phyloP scores from a whole-genome alignment of 2,888 invertebrate species.

The Amorpha juglandis region DNA sequence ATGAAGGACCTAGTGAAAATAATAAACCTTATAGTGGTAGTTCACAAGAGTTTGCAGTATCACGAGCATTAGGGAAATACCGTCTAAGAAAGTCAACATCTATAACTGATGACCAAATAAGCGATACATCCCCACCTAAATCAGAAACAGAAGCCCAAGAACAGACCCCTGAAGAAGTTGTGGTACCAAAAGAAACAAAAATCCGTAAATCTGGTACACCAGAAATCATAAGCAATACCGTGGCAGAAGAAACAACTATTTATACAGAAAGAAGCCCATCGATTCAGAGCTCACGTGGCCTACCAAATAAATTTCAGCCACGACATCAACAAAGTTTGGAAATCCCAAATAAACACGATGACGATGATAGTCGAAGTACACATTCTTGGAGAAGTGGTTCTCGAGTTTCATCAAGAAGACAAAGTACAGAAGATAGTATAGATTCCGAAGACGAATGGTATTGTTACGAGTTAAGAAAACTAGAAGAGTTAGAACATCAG shows the following conservation, averaged over 20 bases:
- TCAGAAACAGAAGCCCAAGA: conserved; percentile 57
- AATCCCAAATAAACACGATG: conserved; percentile 90
- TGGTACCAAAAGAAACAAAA: conserved; percentile 61
- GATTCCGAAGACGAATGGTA: conserved; percentile 98
- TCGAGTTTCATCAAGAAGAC: conserved; percentile 92
- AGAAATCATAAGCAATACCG: conserved; percentile 65
- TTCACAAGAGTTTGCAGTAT: conserved; percentile 93
- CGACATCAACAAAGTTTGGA: conserved; percentile 91
- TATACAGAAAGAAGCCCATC: conserved; percentile 87
- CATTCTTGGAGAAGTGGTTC: conserved; percentile 95
- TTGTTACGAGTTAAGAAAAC: conserved; percentile 92
- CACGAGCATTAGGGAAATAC: conserved; percentile 91
- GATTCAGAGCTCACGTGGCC: conserved; percentile 84
- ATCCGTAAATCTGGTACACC: conserved; percentile 64
- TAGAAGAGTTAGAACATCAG: conserved; percentile 93
- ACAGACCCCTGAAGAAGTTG: conserved; percentile 52
- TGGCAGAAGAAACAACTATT: conserved; percentile 78
- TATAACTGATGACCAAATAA: conserved; percentile 87
- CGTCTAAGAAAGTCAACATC: conserved; percentile 89
- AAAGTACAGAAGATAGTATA: conserved; percentile 96
- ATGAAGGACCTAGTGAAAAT: conserved; percentile 84
- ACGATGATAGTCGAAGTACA: conserved; percentile 93
- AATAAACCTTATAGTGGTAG: conserved; percentile 85
- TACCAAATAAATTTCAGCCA: conserved; percentile 85
- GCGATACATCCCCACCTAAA: conserved; percentile 77